These are phyloP conservation scores for Heterohyrax brucei DNA, from an alignment of 2,797 vertebrate genomes.

Conservation along the genomic window DNA sequence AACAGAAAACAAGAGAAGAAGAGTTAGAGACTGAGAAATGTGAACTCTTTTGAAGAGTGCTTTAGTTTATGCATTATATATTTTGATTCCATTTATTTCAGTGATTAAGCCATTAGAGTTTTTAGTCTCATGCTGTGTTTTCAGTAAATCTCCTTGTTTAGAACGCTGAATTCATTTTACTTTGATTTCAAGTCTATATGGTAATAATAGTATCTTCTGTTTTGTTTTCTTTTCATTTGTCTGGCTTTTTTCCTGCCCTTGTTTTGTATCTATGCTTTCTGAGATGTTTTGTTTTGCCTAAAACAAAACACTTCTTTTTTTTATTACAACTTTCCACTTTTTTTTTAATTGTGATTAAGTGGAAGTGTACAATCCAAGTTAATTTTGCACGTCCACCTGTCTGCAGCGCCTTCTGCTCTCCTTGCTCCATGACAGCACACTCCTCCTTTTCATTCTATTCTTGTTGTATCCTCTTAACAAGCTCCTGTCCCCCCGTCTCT, in stretches of 20 bases:
- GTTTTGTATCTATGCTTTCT: slow-evolving; percentile 2
- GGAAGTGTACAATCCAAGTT: no score
- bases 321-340: no score
- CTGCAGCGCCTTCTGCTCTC: no score
- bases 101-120: not conserved
- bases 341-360: no score
- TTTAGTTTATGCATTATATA: slow-evolving; percentile 20
- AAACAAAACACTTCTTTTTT: no score
- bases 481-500: no score
- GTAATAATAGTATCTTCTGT: not conserved
- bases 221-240: not conserved
- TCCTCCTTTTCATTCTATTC: no score
- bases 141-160: not conserved
- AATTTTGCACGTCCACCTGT: no score
- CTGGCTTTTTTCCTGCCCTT: not conserved
- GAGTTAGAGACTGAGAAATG: not conserved
- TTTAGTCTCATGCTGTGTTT: not conserved
- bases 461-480: no score
- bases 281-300: not conserved
- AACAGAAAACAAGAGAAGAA: not conserved
- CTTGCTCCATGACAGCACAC: no score
- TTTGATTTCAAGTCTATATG: not conserved
- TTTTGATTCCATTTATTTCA: not conserved
- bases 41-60: not conserved
- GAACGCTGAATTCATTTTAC: not conserved